These are phyloP conservation scores for Isotomurus palustris DNA, from an alignment of 2,888 invertebrate species.

Conservation along the genomic window DNA sequence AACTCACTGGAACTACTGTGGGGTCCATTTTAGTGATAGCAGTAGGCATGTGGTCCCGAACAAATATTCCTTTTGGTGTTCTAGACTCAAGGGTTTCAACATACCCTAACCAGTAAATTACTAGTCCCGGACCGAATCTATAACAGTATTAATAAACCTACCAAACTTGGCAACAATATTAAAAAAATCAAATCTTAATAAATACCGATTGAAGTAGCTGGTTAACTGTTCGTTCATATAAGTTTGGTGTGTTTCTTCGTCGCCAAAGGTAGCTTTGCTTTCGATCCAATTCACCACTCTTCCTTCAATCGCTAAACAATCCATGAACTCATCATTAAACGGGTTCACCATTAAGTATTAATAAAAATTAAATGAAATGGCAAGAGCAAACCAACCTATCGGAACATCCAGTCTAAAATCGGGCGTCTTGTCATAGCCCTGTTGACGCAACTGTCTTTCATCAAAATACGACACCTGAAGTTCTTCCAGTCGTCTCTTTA, in stretches of 20 bases:
- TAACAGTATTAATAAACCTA: constrained; percentile 10
- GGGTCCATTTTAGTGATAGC: constrained; percentile 56
- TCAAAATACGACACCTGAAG: constrained; percentile 63
- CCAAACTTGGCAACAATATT: too few relatives aligned
- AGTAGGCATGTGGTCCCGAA: constrained; percentile 62
- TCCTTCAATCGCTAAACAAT: constrained; percentile 33
- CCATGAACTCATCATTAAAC: not conserved
- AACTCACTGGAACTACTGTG: not conserved
- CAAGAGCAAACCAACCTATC: constrained; percentile 53
- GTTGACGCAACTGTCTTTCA: constrained; percentile 71
- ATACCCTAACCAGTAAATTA: constrained; percentile 94
- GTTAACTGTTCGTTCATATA: constrained; percentile 79
- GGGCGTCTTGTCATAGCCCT: constrained; percentile 92
- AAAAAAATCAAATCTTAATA: not conserved
- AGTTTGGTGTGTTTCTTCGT: constrained; percentile 70
- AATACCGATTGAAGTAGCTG: constrained; percentile 78
- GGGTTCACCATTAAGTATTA: too few relatives aligned
- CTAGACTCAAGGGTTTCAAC: constrained; percentile 58
- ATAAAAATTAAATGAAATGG: too few relatives aligned
- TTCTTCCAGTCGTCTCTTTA: constrained; percentile 60
- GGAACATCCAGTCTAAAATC: constrained; percentile 87
- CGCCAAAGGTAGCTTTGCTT: constrained; percentile 92
- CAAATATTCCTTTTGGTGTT: constrained; percentile 54
- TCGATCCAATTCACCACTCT: constrained; percentile 88
- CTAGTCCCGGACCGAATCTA: constrained; percentile 86